phyloP scores from a whole-genome alignment of 2,797 vertebrate genomes.

The Melanotaenia nigrans region DNA sequence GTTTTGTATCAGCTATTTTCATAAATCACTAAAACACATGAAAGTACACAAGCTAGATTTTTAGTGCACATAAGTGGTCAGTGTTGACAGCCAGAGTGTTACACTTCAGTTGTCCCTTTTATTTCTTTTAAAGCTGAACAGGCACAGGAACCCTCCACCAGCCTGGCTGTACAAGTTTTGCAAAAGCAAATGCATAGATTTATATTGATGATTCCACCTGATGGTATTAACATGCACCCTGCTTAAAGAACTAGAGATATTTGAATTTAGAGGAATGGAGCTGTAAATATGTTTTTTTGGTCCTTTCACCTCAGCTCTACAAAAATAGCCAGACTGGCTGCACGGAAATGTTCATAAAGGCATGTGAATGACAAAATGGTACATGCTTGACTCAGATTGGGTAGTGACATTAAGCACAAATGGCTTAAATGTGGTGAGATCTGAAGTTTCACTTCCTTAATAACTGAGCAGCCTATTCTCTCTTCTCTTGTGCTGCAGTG shows the following conservation, averaged over 20 bases:
- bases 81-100: too few species aligned
- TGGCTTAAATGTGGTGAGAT: slow-evolving; percentile 5
- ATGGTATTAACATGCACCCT: neutral
- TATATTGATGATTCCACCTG: neutral
- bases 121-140: too few species aligned
- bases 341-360: neutral
- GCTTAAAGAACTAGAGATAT: neutral
- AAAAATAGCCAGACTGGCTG: neutral
- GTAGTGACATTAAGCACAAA: neutral
- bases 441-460: slow-evolving; percentile 58
- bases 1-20: too few species aligned
- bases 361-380: neutral
- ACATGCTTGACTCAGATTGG: neutral
- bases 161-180: neutral
- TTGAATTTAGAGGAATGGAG: neutral
- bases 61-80: too few species aligned
- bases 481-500: slow-evolving; percentile 53
- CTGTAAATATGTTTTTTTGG: too few species aligned
- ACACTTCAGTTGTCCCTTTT: too few species aligned
- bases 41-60: too few species aligned
- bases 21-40: too few species aligned
- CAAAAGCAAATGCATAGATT: neutral
- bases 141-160: neutral
- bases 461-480: slow-evolving; percentile 40
- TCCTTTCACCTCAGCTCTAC: neutral